phyloP scores from a whole-genome alignment of 2,797 vertebrate genomes.

The Novumbra hubbsi region DNA sequence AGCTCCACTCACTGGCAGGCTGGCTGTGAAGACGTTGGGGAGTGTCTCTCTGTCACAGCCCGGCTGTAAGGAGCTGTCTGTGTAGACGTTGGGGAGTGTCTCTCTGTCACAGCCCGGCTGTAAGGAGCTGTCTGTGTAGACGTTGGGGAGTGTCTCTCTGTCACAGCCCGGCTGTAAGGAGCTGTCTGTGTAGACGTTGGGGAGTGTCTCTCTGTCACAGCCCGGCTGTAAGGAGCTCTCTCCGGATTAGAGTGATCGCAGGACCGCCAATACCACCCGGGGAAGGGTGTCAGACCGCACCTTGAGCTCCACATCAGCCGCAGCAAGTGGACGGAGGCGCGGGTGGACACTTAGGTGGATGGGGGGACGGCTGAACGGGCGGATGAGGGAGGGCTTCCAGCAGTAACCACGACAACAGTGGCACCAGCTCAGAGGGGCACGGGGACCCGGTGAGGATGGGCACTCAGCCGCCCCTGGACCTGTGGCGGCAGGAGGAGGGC shows the following conservation, averaged over 20 bases:
- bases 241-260: conserved; percentile 35
- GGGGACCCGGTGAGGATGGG: conserved; percentile 77
- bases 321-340: conserved; percentile 19
- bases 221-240: conserved; percentile 39
- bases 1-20: conserved; percentile 49
- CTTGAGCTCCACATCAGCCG: conserved; percentile 32
- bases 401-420: conserved; percentile 75
- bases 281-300: conserved; percentile 38
- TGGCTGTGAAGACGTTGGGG: conserved; percentile 32
- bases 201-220: conserved; percentile 44
- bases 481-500: conserved; percentile 68
- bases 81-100: conserved; percentile 41
- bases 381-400: conserved; percentile 42
- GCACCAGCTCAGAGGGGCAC: conserved; percentile 52
- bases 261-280: too few relatives aligned
- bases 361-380: conserved; percentile 45
- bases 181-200: conserved; percentile 32
- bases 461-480: conserved; percentile 76
- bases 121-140: conserved; percentile 32
- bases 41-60: conserved; percentile 42
- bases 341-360: conserved; percentile 49
- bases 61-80: conserved; percentile 40
- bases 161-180: conserved; percentile 37
- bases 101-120: conserved; percentile 37
- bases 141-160: conserved; percentile 48